These are phyloP conservation scores for Cydia pomonella DNA, from an alignment of 1,140 invertebrate species.

Conservation along the genomic window DNA sequence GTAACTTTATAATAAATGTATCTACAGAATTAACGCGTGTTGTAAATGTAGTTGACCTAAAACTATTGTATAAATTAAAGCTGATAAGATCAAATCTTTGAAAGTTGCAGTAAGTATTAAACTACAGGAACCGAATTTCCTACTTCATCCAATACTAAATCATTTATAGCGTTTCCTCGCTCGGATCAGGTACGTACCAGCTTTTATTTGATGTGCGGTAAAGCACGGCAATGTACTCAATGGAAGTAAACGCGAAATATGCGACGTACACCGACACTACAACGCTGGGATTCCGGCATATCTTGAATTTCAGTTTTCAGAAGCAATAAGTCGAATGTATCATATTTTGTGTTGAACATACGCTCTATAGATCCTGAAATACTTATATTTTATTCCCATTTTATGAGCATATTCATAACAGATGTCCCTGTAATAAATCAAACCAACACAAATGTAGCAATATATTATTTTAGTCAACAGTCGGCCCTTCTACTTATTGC, in stretches of 20 bases:
- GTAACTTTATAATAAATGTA: no score
- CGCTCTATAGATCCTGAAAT: neutral
- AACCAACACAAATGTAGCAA: slow-evolving; percentile 23
- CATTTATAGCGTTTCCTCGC: neutral
- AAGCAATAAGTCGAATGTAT: slow-evolving; percentile 1
- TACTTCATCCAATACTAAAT: slow-evolving; percentile 6
- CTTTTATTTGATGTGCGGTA: neutral
- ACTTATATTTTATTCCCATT: slow-evolving; percentile 7
- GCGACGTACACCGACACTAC: neutral
- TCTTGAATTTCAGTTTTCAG: neutral
- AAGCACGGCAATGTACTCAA: neutral
- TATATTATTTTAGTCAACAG: slow-evolving; percentile 24
- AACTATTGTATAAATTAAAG: no score
- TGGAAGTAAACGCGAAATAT: neutral
- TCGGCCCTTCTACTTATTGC: neutral
- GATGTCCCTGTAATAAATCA: slow-evolving; percentile 27
- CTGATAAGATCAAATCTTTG: no score
- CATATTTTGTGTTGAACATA: neutral
- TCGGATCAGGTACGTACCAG: neutral
- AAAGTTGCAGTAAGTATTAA: neutral
- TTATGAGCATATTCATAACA: slow-evolving; percentile 26
- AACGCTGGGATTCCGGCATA: neutral
- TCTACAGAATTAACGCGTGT: no score
- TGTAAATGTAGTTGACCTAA: no score
- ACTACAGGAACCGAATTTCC: neutral